A percentile compares a stretch with the other conserved stretches of the same genome.
Conservation (phyloP, 1,140 invertebrate species). For the Lepidurus arcticus region DNA sequence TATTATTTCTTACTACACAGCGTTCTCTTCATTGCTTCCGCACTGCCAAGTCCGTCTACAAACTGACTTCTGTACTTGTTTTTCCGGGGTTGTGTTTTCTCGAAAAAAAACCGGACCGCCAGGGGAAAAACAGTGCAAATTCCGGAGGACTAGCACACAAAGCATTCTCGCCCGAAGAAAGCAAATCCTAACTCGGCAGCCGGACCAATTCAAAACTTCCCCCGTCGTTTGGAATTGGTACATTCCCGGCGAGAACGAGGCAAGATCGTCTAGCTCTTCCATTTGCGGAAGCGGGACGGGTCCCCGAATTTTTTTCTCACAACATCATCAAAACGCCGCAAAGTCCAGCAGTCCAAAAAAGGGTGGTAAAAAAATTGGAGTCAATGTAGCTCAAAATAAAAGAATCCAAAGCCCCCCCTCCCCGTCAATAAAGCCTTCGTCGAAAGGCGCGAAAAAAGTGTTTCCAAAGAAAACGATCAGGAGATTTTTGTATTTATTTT, state of each 20-base stretch:
- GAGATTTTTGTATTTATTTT: background rate
- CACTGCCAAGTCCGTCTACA: background rate
- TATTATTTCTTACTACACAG: background rate
- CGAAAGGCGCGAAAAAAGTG: background rate
- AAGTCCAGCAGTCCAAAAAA: background rate
- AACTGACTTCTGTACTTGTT: background rate
- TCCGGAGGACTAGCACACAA: background rate
- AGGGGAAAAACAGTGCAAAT: conserved; percentile 8
- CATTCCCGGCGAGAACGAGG: conserved; percentile 13
- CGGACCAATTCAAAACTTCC: conserved; percentile 18
- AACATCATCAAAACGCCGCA: background rate
- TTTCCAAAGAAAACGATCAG: conserved; percentile 6
- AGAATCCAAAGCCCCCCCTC: background rate
- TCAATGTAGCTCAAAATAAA: conserved; percentile 9
- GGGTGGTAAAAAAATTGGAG: background rate
- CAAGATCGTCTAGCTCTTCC: conserved; percentile 6
- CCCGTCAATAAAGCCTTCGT: background rate
- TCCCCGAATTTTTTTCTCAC: background rate
- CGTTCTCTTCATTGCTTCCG: background rate
- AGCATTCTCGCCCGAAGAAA: background rate
- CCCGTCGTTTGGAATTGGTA: conserved; percentile 18
- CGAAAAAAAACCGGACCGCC: background rate
- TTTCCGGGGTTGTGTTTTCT: background rate
- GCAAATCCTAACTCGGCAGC: conserved; percentile 8
- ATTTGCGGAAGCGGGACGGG: background rate